Evolutionary conservation across 2,113 vertebrate species (phyloP).

Genomic region (Machaerirhynchus nigripectus): DNA sequence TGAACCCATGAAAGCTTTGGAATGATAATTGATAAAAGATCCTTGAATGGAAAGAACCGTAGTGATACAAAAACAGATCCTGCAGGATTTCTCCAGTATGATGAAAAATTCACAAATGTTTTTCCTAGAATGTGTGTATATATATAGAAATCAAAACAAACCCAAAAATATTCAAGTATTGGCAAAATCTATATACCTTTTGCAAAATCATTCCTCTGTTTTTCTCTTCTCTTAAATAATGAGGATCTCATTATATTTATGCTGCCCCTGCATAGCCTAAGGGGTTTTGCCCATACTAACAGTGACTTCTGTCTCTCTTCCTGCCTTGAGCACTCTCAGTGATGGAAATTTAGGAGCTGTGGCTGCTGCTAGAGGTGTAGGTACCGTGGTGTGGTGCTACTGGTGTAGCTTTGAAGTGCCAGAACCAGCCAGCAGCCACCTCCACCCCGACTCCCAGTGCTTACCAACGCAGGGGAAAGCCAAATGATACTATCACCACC

Average conservation of each 20-base stretch:
- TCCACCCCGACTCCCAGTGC: background rate
- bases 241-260: background rate
- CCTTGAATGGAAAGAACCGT: background rate
- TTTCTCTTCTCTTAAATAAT: background rate
- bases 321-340: fast-evolving
- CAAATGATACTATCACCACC: background rate
- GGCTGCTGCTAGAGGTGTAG: background rate
- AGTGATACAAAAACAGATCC: background rate
- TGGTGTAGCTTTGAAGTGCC: background rate
- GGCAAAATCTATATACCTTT: background rate
- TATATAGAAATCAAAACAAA: background rate
- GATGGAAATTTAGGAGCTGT: background rate
- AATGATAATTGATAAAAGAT: background rate
- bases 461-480: background rate
- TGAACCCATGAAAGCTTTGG: background rate
- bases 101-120: background rate
- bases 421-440: background rate
- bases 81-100: background rate
- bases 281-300: background rate
- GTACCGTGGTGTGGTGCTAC: background rate
- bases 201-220: background rate
- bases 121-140: background rate
- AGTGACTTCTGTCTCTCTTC: background rate
- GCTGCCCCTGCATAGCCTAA: background rate
- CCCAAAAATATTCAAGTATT: background rate